Evolutionary conservation across 2,888 invertebrate species (phyloP), one percentile per base, ranked within the genome.

Genomic region (Ochropacha duplaris): DNA sequence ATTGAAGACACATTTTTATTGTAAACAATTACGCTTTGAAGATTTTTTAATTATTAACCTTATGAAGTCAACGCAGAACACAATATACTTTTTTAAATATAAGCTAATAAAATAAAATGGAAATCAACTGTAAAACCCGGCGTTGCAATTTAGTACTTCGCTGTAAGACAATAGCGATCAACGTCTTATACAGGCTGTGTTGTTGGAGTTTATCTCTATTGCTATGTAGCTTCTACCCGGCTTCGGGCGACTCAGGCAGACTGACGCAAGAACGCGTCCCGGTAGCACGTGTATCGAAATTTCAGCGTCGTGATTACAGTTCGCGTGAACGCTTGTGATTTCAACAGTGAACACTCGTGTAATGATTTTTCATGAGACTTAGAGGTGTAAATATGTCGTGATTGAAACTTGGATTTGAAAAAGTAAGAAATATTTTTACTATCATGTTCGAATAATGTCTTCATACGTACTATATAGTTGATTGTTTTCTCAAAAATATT

Each of bases 241-340:
- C 19, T 44, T 44, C 44, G 19, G 44, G 44, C 31, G 52, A 11
- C 22, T 19, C 52, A 52, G 52, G 50, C 52, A 52, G 52, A 52
- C 31, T 19, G 52, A 52, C 52, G 52, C 52, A 34, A 52, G 52
- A 22, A 19, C 16, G 52, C 52, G 52, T 52, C 22, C 19, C 52
- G 52, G 34, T 12, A 31, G 14, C 52, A 52, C 52, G 52, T 52
- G 31, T 28, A 26, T 14, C 19, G 11, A 11, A n/a, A 31, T 28
- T 50, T 9, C 19, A 22, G 16, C 52, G 31, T 4, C 16, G 16
- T 5, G 19, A 16, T 12, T 5, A n/a, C 31, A 16, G 52, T 52
- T 31, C 52, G 52, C 22, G 52, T 44, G 2, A 31, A 31, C 31
- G 52, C 28, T 52, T 31, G 16, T 22, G 19, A 52, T 31, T 52